phyloP scores from a whole-genome alignment of 2,113 vertebrate species.

The Ophthalmolycus amberensis region DNA sequence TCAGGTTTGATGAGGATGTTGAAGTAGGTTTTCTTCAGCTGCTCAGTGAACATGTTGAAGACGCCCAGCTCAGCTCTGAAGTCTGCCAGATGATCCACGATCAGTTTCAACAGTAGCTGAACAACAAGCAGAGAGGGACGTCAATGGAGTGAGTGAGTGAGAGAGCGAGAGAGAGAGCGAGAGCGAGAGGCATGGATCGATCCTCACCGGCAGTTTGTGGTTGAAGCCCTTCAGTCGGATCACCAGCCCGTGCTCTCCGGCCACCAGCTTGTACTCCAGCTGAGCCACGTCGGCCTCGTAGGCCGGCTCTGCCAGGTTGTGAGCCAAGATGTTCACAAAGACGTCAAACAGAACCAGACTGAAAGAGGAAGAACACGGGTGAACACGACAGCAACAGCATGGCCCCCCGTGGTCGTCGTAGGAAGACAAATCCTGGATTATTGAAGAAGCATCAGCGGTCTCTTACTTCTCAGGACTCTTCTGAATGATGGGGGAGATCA shows the following conservation, averaged over 20 bases:
- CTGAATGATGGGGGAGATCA: constrained; percentile 93
- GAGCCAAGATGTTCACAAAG: constrained; percentile 93
- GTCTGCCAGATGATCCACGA: constrained; percentile 91
- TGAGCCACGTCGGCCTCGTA: constrained; percentile 95
- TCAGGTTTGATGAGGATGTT: constrained; percentile 95
- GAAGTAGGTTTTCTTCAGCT: constrained; percentile 96
- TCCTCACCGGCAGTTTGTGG: constrained; percentile 93
- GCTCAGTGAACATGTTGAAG: constrained; percentile 93
- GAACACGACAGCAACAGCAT: background rate
- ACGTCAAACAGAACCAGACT: constrained; percentile 94
- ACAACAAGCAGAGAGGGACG: background rate
- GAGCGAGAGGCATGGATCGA: too few species aligned
- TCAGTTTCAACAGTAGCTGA: constrained; percentile 92
- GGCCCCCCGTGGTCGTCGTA: background rate
- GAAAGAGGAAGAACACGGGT: background rate
- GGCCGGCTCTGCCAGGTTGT: constrained; percentile 93
- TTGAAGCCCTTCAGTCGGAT: constrained; percentile 94
- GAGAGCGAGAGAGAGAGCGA: too few species aligned
- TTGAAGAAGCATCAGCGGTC: background rate
- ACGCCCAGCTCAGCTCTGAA: constrained; percentile 90
- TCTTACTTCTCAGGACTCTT: constrained; percentile 94
- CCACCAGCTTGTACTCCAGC: constrained; percentile 92
- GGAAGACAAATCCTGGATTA: background rate
- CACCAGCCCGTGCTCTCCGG: constrained; percentile 91
- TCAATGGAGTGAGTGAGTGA: background rate